A percentile compares a stretch with the other conserved stretches of the same genome.
Evolutionary conservation across 92 coral and sea anemone species (phyloP).

Genomic region (Parazoanthus darwini): DNA sequence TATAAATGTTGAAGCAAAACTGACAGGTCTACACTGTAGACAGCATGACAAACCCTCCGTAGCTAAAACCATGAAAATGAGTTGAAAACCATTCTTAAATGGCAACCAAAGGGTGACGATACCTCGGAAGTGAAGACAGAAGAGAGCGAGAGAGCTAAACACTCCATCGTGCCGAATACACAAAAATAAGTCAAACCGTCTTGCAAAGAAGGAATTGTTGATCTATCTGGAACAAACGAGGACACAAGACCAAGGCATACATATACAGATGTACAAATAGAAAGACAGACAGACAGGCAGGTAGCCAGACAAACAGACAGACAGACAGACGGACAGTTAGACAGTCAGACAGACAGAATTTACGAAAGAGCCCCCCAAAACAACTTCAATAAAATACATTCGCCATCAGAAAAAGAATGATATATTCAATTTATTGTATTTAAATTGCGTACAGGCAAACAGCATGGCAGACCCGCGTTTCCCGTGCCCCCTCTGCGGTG

Average conservation of each 20-base stretch:
- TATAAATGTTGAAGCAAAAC: too few species aligned
- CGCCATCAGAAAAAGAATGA: background rate
- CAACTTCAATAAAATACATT: background rate
- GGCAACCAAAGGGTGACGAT: too few species aligned
- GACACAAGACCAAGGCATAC: too few species aligned
- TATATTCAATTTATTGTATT: background rate
- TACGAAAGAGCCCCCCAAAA: background rate
- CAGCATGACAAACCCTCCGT: background rate
- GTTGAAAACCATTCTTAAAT: too few species aligned
- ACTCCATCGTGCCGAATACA: too few species aligned
- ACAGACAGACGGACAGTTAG: background rate
- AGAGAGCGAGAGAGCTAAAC: too few species aligned
- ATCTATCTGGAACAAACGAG: too few species aligned
- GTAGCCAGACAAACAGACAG: background rate
- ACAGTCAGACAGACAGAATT: background rate
- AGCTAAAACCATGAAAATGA: too few species aligned
- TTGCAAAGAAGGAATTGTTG: too few species aligned
- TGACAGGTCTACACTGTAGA: too few species aligned
- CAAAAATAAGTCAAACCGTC: too few species aligned
- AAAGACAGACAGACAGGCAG: background rate
- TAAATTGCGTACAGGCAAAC: slow-evolving; percentile 69
- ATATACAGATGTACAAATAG: background rate
- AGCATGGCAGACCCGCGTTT: slow-evolving; percentile 86
- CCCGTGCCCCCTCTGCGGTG: slow-evolving; percentile 91
- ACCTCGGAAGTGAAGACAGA: too few species aligned